phyloP scores from a whole-genome alignment of 2,797 vertebrate genomes.

The Galago senegalensis region DNA sequence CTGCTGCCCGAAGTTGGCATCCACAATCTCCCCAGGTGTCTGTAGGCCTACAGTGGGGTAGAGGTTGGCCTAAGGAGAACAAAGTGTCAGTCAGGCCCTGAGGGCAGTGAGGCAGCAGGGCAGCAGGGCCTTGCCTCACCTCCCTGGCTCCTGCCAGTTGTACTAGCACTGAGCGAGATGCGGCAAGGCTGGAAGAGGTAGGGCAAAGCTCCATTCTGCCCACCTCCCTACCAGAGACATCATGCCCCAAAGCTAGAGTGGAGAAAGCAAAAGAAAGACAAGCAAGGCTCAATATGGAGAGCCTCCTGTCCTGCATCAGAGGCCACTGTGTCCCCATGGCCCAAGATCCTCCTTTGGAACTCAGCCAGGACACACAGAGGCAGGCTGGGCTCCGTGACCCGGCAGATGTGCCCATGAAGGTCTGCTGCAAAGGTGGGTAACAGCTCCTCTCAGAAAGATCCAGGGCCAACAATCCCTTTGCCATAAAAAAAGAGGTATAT shows the following conservation, averaged over 20 bases:
- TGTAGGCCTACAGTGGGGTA: slow-evolving; percentile 99
- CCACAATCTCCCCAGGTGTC: slow-evolving; percentile 98
- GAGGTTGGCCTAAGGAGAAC: slow-evolving; percentile 94
- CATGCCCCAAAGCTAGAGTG: slow-evolving; percentile 34
- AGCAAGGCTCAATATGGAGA: not conserved
- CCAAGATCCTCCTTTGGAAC: not conserved
- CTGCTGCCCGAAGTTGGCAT: slow-evolving; percentile 99
- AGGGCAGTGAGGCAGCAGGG: slow-evolving; percentile 3
- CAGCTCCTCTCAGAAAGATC: slow-evolving; percentile 18
- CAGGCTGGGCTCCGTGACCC: not conserved
- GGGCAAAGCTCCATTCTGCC: slow-evolving; percentile 1
- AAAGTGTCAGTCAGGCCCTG: slow-evolving; percentile 78
- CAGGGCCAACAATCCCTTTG: slow-evolving; percentile 19
- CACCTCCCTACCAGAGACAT: not conserved
- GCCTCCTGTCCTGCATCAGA: slow-evolving; percentile 32
- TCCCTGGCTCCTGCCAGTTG: not conserved
- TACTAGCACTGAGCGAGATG: not conserved
- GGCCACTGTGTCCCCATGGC: not conserved
- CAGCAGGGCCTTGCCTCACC: slow-evolving; percentile 23
- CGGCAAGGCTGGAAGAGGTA: not conserved
- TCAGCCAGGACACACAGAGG: not conserved
- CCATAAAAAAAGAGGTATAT: not conserved
- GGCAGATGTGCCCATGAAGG: not conserved
- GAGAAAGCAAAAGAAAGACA: slow-evolving; percentile 60
- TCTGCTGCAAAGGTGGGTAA: not conserved